Base-by-base conservation (phyloP, 2,113 vertebrate species). In the Willisornis vidua region DNA sequence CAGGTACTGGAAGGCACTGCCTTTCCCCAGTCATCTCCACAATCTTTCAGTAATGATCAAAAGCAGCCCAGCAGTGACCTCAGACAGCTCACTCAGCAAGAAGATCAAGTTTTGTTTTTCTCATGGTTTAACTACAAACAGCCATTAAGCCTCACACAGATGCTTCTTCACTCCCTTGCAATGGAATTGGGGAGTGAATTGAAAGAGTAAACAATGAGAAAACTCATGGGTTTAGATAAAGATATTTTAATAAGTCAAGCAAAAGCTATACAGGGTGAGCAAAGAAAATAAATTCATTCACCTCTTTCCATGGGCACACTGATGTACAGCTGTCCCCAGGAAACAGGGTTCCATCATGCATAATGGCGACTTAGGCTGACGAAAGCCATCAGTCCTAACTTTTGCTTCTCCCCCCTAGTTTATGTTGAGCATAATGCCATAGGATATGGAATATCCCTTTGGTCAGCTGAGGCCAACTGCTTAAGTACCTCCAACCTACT, bases 321-420 rank as follows among this genome's bases (percentile, higher is more conserved):
- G 14, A 6, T 55, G 5, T 46, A 48, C 25, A 43, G 39, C 17
- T n/a, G 55, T 14, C 3, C 17, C 29, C 10, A 57, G 12, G 26
- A 82, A 71, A 61, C 18, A 71, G 33, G 10, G 7, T 7, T 72
- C n/a, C 24, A 54, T 45, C 23, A 33, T 2, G 0, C 1, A 0
- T 51, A 46, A 71, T 3, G 1, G 14, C 67, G 24, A 68, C 4
- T 23, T 58, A 7, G 28, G 19, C 85, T 37, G 28, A 85, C 19
- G 68, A 68, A 59, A 2, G 1, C 3, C 9, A 10, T 22, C 0
- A 0, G 9, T 43, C 33, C 5, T 10, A 68, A 70, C 5, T 24
- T 16, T 48, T 76, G 18, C 9, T 57, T 46, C 37, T n/a, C 26
- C 5, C 7, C 7, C 6, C 4, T 7, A 66, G 25, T 7, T 57